Evolutionary conservation across 64 coral and sea anemone genomes (phyloP).

Genomic region (Montipora efflorescens): DNA sequence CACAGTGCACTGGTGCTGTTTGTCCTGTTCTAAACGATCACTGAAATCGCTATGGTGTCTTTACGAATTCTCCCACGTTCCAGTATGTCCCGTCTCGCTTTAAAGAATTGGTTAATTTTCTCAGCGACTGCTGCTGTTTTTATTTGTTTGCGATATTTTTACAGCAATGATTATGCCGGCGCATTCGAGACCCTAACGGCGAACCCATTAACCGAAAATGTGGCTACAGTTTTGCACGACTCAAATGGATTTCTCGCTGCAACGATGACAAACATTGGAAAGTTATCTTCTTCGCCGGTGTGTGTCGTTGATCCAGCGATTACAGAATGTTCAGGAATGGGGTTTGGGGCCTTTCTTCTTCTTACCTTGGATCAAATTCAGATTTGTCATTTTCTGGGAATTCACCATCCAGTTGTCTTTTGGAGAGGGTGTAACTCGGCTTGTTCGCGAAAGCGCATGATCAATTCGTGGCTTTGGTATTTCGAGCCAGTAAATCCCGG

Average conservation of each 20-base stretch:
- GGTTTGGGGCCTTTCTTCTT: conserved; percentile 53
- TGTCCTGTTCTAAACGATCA: too few relatives aligned
- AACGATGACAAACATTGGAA: neutral
- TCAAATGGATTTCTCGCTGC: neutral
- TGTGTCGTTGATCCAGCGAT: conserved; percentile 72
- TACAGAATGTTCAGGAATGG: conserved; percentile 39
- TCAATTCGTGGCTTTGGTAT: conserved; percentile 89
- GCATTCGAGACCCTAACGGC: too few relatives aligned
- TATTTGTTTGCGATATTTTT: neutral
- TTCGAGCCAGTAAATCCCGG: conserved; percentile 77
- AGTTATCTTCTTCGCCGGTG: neutral
- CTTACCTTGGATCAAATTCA: conserved; percentile 65
- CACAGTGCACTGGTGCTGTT: too few relatives aligned
- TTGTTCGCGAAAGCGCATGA: conserved; percentile 43
- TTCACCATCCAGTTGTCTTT: conserved; percentile 46
- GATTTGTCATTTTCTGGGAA: conserved; percentile 38
- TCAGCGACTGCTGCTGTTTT: neutral
- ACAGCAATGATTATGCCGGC: neutral
- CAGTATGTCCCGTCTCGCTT: neutral
- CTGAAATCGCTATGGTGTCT: neutral
- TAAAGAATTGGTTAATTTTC: neutral
- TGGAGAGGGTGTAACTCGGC: conserved; percentile 71
- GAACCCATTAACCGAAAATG: neutral
- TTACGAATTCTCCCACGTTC: neutral
- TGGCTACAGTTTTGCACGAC: too few relatives aligned